Percentiles rank a stretch among this genome's conserved stretches.
Evolutionary conservation across 2,888 invertebrate species (phyloP).

Genomic region (Nymphalis urticae): DNA sequence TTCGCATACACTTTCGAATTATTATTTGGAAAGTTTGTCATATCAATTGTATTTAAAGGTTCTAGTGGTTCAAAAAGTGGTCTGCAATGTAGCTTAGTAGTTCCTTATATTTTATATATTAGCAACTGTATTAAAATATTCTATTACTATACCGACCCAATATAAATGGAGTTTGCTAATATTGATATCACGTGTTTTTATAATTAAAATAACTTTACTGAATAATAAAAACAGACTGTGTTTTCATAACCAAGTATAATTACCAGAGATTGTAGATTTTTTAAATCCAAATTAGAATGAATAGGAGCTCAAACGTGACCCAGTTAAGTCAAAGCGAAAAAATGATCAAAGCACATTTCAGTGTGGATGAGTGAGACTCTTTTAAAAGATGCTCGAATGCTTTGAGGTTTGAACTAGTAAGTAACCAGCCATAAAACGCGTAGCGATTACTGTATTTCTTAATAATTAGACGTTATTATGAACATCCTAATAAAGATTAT

Average conservation of each 20-base stretch:
- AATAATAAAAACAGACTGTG: too few species aligned
- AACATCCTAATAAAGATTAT: too few species aligned
- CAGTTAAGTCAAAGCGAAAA: constrained; percentile 25
- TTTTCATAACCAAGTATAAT: too few species aligned
- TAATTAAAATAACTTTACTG: too few species aligned
- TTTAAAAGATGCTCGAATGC: constrained; percentile 6
- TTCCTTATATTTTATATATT: too few species aligned
- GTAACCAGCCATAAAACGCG: not conserved
- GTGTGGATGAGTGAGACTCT: not conserved
- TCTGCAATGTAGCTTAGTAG: too few species aligned
- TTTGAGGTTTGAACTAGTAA: not conserved
- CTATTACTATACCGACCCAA: too few species aligned
- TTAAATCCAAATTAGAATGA: constrained; percentile 13
- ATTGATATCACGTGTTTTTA: too few species aligned
- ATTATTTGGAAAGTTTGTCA: not conserved
- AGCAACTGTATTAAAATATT: too few species aligned
- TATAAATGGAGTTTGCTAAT: too few species aligned
- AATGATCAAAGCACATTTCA: constrained; percentile 23
- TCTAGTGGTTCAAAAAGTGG: not conserved
- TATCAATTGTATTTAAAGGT: not conserved
- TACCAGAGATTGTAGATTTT: not conserved
- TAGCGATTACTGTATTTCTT: not conserved
- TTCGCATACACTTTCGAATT: not conserved
- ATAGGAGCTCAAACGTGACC: constrained; percentile 17
- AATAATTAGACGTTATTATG: not conserved